These are phyloP conservation scores for Myzus persicae DNA, from an alignment of 1,140 invertebrate species.

Conservation along the genomic window DNA sequence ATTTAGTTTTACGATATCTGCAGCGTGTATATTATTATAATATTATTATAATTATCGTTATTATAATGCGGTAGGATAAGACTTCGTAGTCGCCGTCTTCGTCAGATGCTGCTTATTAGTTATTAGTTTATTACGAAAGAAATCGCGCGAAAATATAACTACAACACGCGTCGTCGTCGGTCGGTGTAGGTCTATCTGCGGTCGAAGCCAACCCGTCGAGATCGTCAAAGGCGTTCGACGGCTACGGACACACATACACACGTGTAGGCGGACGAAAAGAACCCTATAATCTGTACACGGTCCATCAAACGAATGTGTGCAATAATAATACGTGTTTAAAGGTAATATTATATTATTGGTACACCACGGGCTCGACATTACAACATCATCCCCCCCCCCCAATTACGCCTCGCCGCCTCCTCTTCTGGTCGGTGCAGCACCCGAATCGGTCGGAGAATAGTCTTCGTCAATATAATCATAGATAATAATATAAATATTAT, in stretches of 20 bases:
- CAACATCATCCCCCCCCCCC: background rate
- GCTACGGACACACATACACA: no score
- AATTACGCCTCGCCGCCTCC: no score
- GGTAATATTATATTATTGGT: background rate
- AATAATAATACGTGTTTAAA: background rate
- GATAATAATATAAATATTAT: background rate
- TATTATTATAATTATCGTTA: slow-evolving; percentile 7
- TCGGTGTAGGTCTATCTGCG: background rate
- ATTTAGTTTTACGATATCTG: background rate
- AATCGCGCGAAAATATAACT: background rate
- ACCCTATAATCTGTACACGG: background rate
- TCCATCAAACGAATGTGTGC: background rate
- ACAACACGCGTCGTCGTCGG: no score
- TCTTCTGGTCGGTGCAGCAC: no score
- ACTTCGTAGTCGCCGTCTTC: background rate
- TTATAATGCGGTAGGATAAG: background rate
- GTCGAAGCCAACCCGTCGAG: no score
- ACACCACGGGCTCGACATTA: background rate
- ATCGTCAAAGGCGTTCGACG: background rate
- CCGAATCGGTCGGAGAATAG: background rate
- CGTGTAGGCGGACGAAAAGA: background rate
- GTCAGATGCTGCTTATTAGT: background rate
- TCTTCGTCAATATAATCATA: background rate
- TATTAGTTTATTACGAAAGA: background rate
- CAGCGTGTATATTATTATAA: background rate